Evolutionary conservation across 1,140 invertebrate species (phyloP).

Genomic region (Aphidius ervi): DNA sequence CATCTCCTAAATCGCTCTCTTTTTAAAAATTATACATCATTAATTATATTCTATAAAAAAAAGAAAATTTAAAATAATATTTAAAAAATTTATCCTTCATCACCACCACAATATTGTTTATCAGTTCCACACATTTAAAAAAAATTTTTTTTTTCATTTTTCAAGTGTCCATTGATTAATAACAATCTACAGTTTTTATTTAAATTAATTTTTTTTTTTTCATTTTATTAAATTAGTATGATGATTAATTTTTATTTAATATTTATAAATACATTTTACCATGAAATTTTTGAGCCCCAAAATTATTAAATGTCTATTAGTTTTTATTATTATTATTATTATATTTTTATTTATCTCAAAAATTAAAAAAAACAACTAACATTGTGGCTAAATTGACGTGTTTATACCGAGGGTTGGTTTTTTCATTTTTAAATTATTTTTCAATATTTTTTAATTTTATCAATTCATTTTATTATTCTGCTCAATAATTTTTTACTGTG

Average conservation of each 20-base stretch:
- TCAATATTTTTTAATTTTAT: constrained; percentile 8
- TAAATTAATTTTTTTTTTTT: no score
- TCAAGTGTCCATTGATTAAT: no score
- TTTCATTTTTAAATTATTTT: constrained; percentile 15
- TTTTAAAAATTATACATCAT: no score
- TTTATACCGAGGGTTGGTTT: constrained; percentile 27
- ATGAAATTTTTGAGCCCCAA: constrained; percentile 14
- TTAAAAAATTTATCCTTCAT: no score
- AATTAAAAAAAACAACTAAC: constrained; percentile 24
- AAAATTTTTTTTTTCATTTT: no score
- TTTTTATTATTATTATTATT: constrained; percentile 29
- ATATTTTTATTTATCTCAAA: not conserved
- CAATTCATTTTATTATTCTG: constrained; percentile 7
- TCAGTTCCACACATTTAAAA: no score
- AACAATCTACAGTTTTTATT: no score
- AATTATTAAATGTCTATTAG: constrained; percentile 19
- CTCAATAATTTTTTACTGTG: constrained; percentile 10
- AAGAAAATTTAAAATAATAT: no score
- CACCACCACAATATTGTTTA: no score
- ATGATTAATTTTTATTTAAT: not conserved
- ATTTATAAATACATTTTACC: constrained; percentile 6
- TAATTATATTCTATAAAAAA: no score
- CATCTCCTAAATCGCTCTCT: no score
- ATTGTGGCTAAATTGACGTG: constrained; percentile 45
- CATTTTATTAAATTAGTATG: not conserved